These are phyloP conservation scores for Atherinosoma microstoma DNA, from an alignment of 2,797 vertebrate genomes.

Conservation along the genomic window DNA sequence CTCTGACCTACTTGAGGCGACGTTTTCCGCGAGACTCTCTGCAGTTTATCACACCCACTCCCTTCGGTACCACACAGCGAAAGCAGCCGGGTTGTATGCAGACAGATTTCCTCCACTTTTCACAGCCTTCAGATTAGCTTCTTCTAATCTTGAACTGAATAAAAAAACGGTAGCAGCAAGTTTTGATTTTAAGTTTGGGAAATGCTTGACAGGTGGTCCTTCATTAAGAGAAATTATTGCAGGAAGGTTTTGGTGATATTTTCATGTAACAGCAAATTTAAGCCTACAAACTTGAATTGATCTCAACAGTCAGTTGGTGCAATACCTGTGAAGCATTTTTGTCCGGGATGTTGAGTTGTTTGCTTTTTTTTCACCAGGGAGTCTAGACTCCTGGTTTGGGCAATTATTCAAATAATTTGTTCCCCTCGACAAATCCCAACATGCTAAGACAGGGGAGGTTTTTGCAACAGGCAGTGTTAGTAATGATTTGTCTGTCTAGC, in stretches of 20 bases:
- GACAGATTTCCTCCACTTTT: slow-evolving; percentile 1
- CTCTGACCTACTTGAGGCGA: slow-evolving; percentile 79
- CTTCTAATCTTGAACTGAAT: not conserved
- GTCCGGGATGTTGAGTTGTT: slow-evolving; percentile 12
- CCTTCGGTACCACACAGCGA: slow-evolving; percentile 41
- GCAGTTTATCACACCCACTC: slow-evolving; percentile 68
- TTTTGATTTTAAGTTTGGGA: slow-evolving; percentile 1
- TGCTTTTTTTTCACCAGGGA: slow-evolving; percentile 10
- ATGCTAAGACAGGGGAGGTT: slow-evolving; percentile 64
- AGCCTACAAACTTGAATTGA: not conserved
- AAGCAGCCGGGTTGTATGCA: slow-evolving; percentile 21
- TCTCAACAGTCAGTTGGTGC: slow-evolving; percentile 12
- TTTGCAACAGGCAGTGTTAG: slow-evolving; percentile 52
- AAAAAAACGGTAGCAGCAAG: slow-evolving; percentile 36
- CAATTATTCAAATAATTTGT: slow-evolving; percentile 48
- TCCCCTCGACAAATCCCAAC: slow-evolving; percentile 56
- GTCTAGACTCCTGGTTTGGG: slow-evolving; percentile 51
- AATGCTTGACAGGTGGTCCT: not conserved
- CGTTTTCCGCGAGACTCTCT: slow-evolving; percentile 65
- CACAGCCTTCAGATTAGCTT: slow-evolving; percentile 26
- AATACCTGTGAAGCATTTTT: slow-evolving; percentile 2
- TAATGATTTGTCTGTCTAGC: slow-evolving; percentile 47
- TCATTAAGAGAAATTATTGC: not conserved
- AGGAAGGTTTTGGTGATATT: not conserved
- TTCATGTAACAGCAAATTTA: not conserved